Percentiles rank a stretch among this genome's conserved stretches.
Conservation (phyloP, 2,113 vertebrate species). For the Nyctereutes procyonoides region DNA sequence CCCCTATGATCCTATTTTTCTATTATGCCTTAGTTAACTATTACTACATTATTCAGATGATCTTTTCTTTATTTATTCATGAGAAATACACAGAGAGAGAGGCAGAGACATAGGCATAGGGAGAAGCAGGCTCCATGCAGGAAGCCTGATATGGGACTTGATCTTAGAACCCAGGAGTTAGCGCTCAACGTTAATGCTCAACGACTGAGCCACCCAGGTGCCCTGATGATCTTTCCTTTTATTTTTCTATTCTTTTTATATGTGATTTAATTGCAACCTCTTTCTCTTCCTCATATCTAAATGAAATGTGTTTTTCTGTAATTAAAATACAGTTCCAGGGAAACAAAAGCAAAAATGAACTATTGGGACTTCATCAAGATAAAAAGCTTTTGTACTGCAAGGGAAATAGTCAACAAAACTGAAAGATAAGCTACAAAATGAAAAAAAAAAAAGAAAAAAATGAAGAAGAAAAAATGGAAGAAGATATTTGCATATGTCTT, state of each 20-base stretch:
- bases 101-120: no score
- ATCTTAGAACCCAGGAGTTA: no score
- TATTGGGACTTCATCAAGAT: not conserved
- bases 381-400: not conserved
- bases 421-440: not conserved
- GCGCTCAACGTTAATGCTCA: no score
- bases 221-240: not conserved
- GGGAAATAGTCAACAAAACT: not conserved
- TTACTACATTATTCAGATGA: not conserved
- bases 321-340: not conserved
- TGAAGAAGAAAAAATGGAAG: no score
- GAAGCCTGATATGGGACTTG: no score
- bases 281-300: not conserved
- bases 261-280: not conserved
- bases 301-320: not conserved
- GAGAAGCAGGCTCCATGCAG: no score
- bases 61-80: not conserved
- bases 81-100: no score
- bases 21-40: not conserved
- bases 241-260: not conserved
- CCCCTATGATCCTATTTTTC: not conserved
- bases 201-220: no score
- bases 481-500: not conserved
- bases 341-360: not conserved
- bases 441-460: no score